Conservation (phyloP, 2,797 vertebrate species). For the Leontocebus nigricollis region DNA sequence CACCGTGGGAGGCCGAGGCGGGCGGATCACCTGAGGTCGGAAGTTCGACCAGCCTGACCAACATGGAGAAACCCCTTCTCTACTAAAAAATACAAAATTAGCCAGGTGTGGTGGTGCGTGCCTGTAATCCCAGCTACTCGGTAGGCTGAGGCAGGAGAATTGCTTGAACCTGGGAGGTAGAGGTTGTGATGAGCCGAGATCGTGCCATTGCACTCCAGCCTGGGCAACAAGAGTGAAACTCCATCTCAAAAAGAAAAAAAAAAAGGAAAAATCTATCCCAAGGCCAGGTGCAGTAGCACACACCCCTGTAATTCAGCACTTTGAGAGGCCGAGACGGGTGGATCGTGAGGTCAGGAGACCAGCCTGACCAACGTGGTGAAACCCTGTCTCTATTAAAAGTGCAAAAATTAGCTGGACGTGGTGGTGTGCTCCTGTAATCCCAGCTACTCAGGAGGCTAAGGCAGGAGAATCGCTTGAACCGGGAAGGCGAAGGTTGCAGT, state of each 20-base stretch:
- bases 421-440: too few relatives aligned
- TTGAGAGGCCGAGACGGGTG: too few relatives aligned
- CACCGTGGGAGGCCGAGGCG: neutral
- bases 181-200: neutral
- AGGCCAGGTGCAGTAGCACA: too few relatives aligned
- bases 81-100: neutral
- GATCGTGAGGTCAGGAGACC: too few relatives aligned
- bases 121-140: neutral
- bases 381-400: too few relatives aligned
- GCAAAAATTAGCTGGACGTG: too few relatives aligned
- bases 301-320: neutral
- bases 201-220: neutral
- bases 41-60: neutral
- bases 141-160: neutral
- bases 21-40: neutral
- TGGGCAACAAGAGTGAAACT: neutral
- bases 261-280: neutral
- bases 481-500: too few relatives aligned
- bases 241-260: neutral
- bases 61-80: neutral
- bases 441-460: too few relatives aligned
- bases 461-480: too few relatives aligned
- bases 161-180: rapidly evolving
- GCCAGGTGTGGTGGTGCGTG: rapidly evolving
- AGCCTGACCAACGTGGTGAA: too few relatives aligned